These are phyloP conservation scores for Orthosia gothica DNA, from an alignment of 2,888 invertebrate species.

Conservation along the genomic window DNA sequence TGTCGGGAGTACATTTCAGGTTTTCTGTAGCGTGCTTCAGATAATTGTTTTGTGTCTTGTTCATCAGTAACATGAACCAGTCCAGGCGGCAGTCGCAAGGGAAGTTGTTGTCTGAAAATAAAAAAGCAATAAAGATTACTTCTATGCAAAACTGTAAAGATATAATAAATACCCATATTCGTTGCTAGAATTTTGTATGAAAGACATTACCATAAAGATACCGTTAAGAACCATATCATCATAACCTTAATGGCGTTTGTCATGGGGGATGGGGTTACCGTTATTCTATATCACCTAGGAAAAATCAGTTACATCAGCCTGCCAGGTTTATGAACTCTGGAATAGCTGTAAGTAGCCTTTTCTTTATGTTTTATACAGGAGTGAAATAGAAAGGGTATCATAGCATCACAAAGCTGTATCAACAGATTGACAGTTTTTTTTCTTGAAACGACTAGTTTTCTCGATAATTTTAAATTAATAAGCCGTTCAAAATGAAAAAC, in stretches of 20 bases:
- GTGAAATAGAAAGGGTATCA: neutral
- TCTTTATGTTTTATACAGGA: neutral
- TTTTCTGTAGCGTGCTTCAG: constrained; percentile 83
- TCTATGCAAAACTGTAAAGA: no score
- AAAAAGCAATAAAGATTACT: constrained; percentile 11
- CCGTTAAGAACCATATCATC: no score
- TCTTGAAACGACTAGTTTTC: no score
- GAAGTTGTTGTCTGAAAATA: constrained; percentile 85
- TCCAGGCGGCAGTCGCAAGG: constrained; percentile 86
- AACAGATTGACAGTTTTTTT: neutral
- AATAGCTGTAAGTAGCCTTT: neutral
- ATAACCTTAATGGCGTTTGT: no score
- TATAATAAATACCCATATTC: no score
- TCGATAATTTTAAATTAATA: neutral
- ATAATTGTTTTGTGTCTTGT: constrained; percentile 81
- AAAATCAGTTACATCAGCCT: no score
- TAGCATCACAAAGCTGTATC: neutral
- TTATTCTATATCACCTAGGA: no score
- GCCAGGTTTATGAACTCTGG: no score
- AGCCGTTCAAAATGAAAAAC: neutral
- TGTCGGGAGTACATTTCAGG: constrained; percentile 83
- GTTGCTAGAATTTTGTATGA: no score
- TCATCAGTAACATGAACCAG: constrained; percentile 83
- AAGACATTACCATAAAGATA: no score
- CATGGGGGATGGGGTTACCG: no score